Evolutionary conservation across 23 tunicate species (phyloP).

Genomic region (Oikopleura albicans): DNA sequence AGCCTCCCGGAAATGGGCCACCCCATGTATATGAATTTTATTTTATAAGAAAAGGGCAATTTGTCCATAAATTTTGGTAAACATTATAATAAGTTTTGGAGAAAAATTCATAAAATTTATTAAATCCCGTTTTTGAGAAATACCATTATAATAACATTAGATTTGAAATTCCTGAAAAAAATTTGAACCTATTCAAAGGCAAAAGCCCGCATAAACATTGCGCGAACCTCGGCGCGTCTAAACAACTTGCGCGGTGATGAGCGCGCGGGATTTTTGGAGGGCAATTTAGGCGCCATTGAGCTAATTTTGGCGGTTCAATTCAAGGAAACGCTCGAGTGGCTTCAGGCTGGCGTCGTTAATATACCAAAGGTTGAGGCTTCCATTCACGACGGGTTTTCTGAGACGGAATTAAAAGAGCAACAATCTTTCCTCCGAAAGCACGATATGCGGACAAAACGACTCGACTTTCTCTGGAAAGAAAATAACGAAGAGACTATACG

Average conservation of each 20-base stretch:
- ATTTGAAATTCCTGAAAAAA: no score
- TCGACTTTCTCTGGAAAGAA: slow-evolving; percentile 63
- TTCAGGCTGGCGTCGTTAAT: slow-evolving; percentile 60
- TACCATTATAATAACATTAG: no score
- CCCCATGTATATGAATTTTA: no score
- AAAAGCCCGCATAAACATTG: neutral
- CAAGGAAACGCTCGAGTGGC: slow-evolving; percentile 14
- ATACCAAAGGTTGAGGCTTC: slow-evolving; percentile 43
- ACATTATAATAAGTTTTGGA: no score
- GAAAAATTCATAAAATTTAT: no score
- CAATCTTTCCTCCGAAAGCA: slow-evolving; percentile 44
- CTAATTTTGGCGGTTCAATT: neutral
- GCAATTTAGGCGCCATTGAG: neutral
- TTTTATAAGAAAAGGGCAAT: no score
- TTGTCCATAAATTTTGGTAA: no score
- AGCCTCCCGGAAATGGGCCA: no score
- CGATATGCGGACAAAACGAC: slow-evolving; percentile 54
- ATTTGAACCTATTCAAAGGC: no score
- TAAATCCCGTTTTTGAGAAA: no score
- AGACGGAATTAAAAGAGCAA: slow-evolving; percentile 29
- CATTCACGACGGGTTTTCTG: slow-evolving; percentile 34
- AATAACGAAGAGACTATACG: neutral
- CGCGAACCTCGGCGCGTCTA: neutral
- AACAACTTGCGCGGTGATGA: neutral
- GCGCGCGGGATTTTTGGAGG: neutral